Conservation (phyloP, 2,888 invertebrate genomes). For the Phalangium opilio region DNA sequence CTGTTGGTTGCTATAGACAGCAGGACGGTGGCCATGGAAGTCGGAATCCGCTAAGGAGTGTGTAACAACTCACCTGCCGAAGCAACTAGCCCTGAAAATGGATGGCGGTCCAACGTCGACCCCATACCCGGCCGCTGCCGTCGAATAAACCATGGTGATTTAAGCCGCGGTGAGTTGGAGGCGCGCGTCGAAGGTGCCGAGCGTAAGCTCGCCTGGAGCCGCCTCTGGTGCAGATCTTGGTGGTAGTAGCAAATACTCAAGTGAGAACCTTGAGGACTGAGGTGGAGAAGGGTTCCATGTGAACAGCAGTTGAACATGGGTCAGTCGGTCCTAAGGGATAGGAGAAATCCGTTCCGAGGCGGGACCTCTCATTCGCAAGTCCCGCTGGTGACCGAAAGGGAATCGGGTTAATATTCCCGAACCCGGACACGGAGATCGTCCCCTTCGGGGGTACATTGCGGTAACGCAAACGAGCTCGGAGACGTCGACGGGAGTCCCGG, state of each 20-base stretch:
- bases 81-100: conserved; percentile 50
- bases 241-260: conserved; percentile 53
- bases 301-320: conserved; percentile 4
- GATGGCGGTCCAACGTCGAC: conserved; percentile 44
- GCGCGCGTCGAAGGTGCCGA: conserved; percentile 45
- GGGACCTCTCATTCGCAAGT: conserved; percentile 25
- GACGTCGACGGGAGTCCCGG: conserved; percentile 28
- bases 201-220: conserved; percentile 39
- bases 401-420: conserved; percentile 34
- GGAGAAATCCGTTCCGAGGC: conserved; percentile 3
- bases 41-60: conserved; percentile 50
- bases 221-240: conserved; percentile 43
- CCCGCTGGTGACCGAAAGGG: conserved; percentile 32
- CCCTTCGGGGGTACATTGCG: conserved; percentile 20
- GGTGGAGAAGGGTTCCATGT: conserved; percentile 4
- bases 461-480: conserved; percentile 31
- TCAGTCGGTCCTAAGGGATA: conserved; percentile 3
- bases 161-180: conserved; percentile 46
- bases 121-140: conserved; percentile 36
- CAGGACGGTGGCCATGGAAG: conserved; percentile 61
- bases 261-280: conserved; percentile 4
- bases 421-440: conserved; percentile 28
- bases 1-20: conserved; percentile 48
- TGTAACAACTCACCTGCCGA: conserved; percentile 48
- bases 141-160: conserved; percentile 29